A percentile compares a stretch with the other conserved stretches of the same genome.
Evolutionary conservation across 1,140 invertebrate genomes (phyloP).

Genomic region (Leptinotarsa undecemlineata): DNA sequence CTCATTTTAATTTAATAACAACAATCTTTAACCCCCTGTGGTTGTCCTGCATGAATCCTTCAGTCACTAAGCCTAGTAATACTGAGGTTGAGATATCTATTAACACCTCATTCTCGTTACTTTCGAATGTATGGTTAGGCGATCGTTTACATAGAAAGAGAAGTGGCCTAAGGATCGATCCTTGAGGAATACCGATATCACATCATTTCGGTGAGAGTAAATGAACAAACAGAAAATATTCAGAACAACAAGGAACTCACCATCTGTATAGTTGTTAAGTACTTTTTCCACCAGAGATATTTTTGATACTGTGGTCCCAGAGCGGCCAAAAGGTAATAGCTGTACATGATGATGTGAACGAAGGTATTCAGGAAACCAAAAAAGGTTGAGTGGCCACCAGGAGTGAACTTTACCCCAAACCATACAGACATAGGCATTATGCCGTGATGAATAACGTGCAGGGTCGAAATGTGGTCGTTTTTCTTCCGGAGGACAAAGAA

Average conservation of each 20-base stretch:
- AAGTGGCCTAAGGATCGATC: too few relatives aligned
- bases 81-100: too few relatives aligned
- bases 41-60: too few relatives aligned
- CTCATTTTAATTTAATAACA: too few relatives aligned
- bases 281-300: constrained; percentile 94
- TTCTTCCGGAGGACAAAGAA: constrained; percentile 88
- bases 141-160: too few relatives aligned
- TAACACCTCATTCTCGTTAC: too few relatives aligned
- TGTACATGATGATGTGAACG: constrained; percentile 90
- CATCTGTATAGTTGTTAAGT: constrained; percentile 86
- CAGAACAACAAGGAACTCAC: constrained; percentile 52
- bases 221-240: too few relatives aligned
- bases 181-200: too few relatives aligned
- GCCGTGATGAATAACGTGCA: constrained; percentile 92
- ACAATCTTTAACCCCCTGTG: too few relatives aligned
- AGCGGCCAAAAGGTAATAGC: constrained; percentile 85
- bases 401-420: constrained; percentile 82
- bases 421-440: constrained; percentile 91
- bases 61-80: too few relatives aligned
- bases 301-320: constrained; percentile 83
- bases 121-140: too few relatives aligned
- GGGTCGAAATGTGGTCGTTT: constrained; percentile 78
- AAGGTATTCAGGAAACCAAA: constrained; percentile 86
- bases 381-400: constrained; percentile 78
- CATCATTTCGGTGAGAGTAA: too few relatives aligned